Conservation (phyloP, 2,113 vertebrate genomes). For the Numenius arquata region DNA sequence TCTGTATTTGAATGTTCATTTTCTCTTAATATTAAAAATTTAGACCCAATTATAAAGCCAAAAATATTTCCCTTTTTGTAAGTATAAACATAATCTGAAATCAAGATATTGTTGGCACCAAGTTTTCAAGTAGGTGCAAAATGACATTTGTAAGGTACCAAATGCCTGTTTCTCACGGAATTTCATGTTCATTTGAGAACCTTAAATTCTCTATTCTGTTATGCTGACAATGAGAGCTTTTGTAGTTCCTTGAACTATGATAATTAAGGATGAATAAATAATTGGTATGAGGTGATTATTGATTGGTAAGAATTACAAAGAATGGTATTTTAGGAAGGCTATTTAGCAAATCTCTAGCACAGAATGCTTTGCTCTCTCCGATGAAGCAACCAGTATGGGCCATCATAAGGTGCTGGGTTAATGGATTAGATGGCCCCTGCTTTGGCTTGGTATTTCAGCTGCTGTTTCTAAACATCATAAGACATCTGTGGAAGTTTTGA, state of each 20-base stretch:
- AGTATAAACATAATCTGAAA: background rate
- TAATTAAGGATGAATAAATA: background rate
- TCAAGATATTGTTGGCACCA: background rate
- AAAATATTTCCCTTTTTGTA: background rate
- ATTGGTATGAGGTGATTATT: background rate
- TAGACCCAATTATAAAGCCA: accelerated
- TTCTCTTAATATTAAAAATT: background rate
- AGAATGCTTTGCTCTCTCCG: background rate
- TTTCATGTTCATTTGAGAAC: background rate
- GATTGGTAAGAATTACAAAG: background rate
- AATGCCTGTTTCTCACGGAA: background rate
- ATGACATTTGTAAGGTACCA: background rate
- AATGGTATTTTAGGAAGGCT: background rate
- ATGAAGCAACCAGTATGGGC: background rate
- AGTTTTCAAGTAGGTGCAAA: background rate
- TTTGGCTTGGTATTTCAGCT: background rate
- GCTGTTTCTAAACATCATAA: background rate
- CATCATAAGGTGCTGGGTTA: background rate
- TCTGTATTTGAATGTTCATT: background rate
- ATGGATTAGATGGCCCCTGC: background rate
- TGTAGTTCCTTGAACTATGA: background rate
- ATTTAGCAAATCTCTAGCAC: background rate
- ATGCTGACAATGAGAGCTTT: background rate
- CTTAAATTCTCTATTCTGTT: background rate
- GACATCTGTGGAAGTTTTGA: background rate